Conservation (phyloP, 2,113 vertebrate species). For the Scatophagus argus region DNA sequence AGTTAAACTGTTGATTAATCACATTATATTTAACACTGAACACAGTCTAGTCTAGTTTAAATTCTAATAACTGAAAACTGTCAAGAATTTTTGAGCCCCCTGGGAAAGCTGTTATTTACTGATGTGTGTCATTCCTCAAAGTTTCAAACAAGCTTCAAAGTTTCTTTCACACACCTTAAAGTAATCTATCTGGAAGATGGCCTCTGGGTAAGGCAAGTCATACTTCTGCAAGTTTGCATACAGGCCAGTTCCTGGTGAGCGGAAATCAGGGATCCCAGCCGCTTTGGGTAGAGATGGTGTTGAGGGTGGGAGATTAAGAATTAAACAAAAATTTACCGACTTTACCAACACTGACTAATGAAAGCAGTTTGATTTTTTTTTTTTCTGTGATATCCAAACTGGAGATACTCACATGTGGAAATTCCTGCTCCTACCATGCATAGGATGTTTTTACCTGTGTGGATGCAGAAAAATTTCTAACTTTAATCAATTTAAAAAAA, state of each 20-base stretch:
- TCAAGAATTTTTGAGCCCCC: no score
- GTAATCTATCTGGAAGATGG: slow-evolving; percentile 93
- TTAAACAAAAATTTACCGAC: neutral
- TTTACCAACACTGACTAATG: neutral
- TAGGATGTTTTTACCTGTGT: slow-evolving; percentile 89
- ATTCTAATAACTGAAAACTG: neutral
- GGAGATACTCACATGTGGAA: slow-evolving; percentile 86
- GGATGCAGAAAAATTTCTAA: slow-evolving; percentile 9
- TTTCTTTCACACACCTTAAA: slow-evolving; percentile 87
- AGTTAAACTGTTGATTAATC: neutral
- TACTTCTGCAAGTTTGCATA: slow-evolving; percentile 94
- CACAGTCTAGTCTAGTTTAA: no score
- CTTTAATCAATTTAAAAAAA: slow-evolving; percentile 15
- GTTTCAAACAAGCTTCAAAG: neutral
- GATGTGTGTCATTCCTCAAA: neutral
- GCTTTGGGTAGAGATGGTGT: slow-evolving; percentile 72
- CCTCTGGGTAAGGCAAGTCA: slow-evolving; percentile 91
- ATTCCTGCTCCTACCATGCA: slow-evolving; percentile 94
- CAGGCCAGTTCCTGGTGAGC: slow-evolving; percentile 90
- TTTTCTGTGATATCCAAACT: neutral
- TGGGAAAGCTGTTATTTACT: neutral
- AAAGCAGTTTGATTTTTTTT: neutral
- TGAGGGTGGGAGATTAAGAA: neutral
- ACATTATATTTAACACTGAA: no score
- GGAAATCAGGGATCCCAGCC: slow-evolving; percentile 95